Evolutionary conservation across 1,140 invertebrate species (phyloP), one percentile per base, ranked within the genome.

Genomic region (Drosophila nikananu): DNA sequence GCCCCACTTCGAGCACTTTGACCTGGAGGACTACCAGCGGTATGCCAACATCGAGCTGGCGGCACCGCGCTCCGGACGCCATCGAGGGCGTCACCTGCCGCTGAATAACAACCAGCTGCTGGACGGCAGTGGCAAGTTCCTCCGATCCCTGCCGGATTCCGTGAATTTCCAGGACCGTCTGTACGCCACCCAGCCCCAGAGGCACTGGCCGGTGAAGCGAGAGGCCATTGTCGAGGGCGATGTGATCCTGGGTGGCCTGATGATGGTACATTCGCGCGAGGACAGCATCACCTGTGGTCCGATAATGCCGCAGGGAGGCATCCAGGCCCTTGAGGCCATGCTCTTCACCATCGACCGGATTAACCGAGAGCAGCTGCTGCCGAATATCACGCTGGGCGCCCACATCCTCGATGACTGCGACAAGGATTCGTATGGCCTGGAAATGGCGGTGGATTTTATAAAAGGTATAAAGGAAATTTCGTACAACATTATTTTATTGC

Each of bases 221-320:
- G 97, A 97, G 80, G 97, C 97, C 0, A 95, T 96, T 2, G 96
- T 98, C 4, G 96, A 97, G 86, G 98, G 98, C 0, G 96, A 98
- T 77, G 92, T 97, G 1, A 95, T 97, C 0, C 93, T 99, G 0
- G 98, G 98, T 5, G 98, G 97, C 0, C 94, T 99, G 5, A 98
- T 99, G 97, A 99, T 99, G 97, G 96, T 98, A 0, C 97, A 98
- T 91, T 97, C 97, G 80, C 93, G 97, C n/a, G 96, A 97, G 80
- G 96, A 97, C 77, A 93, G 94, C 2, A 94, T 96, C 15, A 96
- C 95, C 5, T 98, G 97, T 83, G 97, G 97, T 0, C 96, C 96
- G 0, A 95, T 98, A 5, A 98, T 98, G 97, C 96, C 97, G 1
- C 97, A 98, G 90, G 97, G 97, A 0, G 97, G 97, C 5, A 94